These are phyloP conservation scores for Urophycis tenuis DNA, from an alignment of 2,797 vertebrate genomes.

Conservation along the genomic window DNA sequence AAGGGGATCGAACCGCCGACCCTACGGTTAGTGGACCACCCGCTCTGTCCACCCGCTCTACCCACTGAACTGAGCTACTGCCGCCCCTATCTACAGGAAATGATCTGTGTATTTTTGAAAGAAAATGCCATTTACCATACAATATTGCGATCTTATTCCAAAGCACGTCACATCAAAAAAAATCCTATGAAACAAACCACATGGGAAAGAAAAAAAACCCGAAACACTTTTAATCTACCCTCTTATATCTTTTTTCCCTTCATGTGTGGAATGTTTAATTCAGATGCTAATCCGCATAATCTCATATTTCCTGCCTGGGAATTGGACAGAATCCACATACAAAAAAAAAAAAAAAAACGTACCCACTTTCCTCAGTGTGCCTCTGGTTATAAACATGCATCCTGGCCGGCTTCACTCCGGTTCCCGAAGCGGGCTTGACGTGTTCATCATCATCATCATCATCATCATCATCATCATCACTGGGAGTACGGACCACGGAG, in stretches of 20 bases:
- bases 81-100: no score
- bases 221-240: not conserved
- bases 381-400: constrained; percentile 16
- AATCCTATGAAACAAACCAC: not conserved
- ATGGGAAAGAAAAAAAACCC: not conserved
- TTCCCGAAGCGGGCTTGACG: not conserved
- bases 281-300: constrained; percentile 14
- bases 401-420: not conserved
- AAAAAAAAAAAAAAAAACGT: no score
- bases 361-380: constrained; percentile 20
- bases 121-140: not conserved
- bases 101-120: not conserved
- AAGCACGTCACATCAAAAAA: not conserved
- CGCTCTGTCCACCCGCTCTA: no score
- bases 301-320: constrained; percentile 4
- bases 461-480: not conserved
- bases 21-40: no score
- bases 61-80: no score
- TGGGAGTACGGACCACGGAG: not conserved
- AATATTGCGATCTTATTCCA: not conserved
- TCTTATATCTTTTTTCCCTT: constrained; percentile 36
- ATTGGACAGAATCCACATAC: constrained; percentile 20
- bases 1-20: no score
- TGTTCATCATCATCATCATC: not conserved
- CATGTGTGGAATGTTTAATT: constrained; percentile 22